Evolutionary conservation across 2,888 invertebrate species (phyloP).

Genomic region (Sarcophaga subvicina): DNA sequence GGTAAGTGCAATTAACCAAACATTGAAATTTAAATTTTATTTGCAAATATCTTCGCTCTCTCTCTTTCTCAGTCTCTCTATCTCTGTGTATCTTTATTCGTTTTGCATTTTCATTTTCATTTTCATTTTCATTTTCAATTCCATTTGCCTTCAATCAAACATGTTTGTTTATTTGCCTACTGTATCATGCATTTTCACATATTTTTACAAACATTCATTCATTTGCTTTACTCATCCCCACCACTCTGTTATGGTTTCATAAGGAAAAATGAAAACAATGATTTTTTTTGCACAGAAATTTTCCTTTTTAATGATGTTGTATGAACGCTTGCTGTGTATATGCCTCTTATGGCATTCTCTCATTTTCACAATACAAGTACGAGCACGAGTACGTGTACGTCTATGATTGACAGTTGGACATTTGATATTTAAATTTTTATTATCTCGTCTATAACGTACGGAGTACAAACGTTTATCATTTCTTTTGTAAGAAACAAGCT

Average conservation of each 20-base stretch:
- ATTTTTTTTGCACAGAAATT: constrained; percentile 24
- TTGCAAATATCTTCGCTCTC: constrained; percentile 2
- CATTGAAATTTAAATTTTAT: constrained; percentile 46
- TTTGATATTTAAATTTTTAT: constrained; percentile 27
- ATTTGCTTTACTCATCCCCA: not conserved
- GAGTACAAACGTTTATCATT: too few relatives aligned
- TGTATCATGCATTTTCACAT: not conserved
- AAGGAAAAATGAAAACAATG: not conserved
- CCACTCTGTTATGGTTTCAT: too few relatives aligned
- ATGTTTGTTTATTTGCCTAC: not conserved
- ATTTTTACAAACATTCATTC: constrained; percentile 4
- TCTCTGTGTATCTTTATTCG: too few relatives aligned
- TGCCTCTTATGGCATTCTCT: not conserved
- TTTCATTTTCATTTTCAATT: not conserved
- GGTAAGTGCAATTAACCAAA: constrained; percentile 74
- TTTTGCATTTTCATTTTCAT: not conserved
- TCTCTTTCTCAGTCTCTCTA: too few relatives aligned
- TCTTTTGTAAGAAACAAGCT: too few relatives aligned
- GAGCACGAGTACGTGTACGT: not conserved
- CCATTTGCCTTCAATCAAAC: constrained; percentile 16
- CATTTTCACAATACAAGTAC: not conserved
- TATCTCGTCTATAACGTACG: too few relatives aligned
- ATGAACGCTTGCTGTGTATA: constrained; percentile 21
- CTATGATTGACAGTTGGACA: constrained; percentile 1
- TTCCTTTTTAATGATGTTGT: constrained; percentile 41